Percentiles rank a stretch among this genome's conserved stretches.
These are phyloP conservation scores for Drosophila putrida DNA, from an alignment of 2,888 invertebrate species.

Conservation along the genomic window DNA sequence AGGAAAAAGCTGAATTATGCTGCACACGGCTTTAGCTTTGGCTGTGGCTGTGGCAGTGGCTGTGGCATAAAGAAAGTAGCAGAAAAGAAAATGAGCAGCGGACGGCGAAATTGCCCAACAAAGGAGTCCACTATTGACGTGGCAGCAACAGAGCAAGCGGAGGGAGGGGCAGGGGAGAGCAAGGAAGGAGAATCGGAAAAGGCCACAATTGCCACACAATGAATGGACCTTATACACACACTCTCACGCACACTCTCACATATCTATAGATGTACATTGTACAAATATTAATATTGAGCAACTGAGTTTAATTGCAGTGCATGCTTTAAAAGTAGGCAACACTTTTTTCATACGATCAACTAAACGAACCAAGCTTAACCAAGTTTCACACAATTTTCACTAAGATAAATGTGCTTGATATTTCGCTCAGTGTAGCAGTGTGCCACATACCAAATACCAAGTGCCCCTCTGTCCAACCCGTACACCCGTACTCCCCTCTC, in stretches of 20 bases:
- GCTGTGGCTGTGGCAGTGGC: neutral
- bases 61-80: constrained; percentile 54
- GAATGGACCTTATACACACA: constrained; percentile 1
- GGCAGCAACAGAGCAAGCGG: constrained; percentile 21
- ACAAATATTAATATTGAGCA: constrained; percentile 6
- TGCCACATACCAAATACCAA: neutral
- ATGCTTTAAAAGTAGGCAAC: constrained; percentile 21
- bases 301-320: neutral
- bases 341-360: neutral
- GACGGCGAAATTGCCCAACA: constrained; percentile 70
- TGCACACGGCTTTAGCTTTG: neutral
- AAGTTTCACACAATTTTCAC: constrained; percentile 7
- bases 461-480: neutral
- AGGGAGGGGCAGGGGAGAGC: neutral
- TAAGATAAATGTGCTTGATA: neutral
- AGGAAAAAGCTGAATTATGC: constrained; percentile 27
- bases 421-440: constrained; percentile 15
- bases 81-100: constrained; percentile 66
- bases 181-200: constrained; percentile 3
- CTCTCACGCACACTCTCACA: neutral
- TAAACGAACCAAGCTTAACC: constrained; percentile 6
- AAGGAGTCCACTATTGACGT: constrained; percentile 66
- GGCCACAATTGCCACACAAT: constrained; percentile 40
- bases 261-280: neutral
- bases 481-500: neutral